Evolutionary conservation across 2,113 vertebrate genomes (phyloP), one percentile per base, ranked within the genome.

Genomic region (Phocoena sinus): DNA sequence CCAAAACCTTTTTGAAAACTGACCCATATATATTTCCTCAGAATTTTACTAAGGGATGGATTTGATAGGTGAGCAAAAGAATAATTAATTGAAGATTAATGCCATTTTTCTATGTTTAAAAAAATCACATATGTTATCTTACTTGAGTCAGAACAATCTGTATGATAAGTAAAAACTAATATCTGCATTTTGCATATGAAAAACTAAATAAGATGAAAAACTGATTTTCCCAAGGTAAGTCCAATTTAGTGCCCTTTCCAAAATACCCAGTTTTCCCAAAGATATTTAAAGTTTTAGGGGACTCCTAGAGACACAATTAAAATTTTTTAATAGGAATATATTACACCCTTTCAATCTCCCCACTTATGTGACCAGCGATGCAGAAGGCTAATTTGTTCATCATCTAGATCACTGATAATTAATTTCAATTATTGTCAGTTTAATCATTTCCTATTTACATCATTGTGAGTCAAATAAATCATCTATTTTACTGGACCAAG

Each of bases 191-290:
- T 84, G 12, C 41, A 94, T 85, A 58, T 82, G 20, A 90, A 74
- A 96, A 91, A 74, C 31, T 65, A 80, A 96, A 25, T 71, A 88
- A 47, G 60, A 76, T 76, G 44, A 91, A 81, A 33, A 89, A 91
- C 11, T 74, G 36, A 53, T 89, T 89, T 82, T 68, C 36, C 28
- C 28, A 89, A 86, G 95, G 8, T 21, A 80, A 89, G n/a, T 70
- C 36, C 56, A 96, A 36, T 90, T 89, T 25, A 85, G 38, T 83
- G 26, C n/a, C 23, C 9, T 91, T 92, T 92, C 18, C 18, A 87
- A 33, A 18, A 67, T 41, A 67, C 1, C 17, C 47, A 7, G 31
- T 83, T 79, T 95, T 91, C 26, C 63, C 60, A 88, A 88, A 81
- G 31, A 94, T 88, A 76, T n/a, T 95, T 74, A 94, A 58, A 73